Evolutionary conservation across 1,140 invertebrate species (phyloP), one percentile per base, ranked within the genome.

Genomic region (Nasonia longicornis): DNA sequence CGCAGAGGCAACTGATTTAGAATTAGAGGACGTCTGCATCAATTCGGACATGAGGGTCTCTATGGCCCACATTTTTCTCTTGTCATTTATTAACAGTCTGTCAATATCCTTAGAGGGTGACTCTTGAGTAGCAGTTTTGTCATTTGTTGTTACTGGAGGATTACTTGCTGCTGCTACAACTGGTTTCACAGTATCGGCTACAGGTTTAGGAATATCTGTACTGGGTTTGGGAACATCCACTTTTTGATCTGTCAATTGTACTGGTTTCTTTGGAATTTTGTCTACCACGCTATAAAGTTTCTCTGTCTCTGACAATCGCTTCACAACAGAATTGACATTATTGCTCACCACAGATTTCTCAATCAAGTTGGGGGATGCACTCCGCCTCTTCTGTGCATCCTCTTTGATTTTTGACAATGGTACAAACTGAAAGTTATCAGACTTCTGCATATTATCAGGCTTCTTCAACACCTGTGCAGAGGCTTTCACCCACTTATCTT

Each of bases 51-150:
- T 87, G 0, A 89, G 77, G 29, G 87, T 86, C 72, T 90, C 89
- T 12, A 91, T 88, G 22, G 89, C 90, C 90, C 90, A 91, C 77
- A 89, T 89, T 80, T 90, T 88, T 58, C 90, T 82, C 45, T 89
- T 87, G 31, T 89, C 89, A 48, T 86, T 84, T 48, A 89, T 84
- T 7, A 82, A 64, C 3, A 72, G 7, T 26, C 63, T 73, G n/a
- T 82, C 81, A 8, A 58, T 70, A 29, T 52, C 3, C 26, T 35
- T 70, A 20, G 48, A 38, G 0, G 70, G 26, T 35, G 77, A 72
- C 6, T 63, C 77, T 22, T 52, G 38, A 38, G 7, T 20, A 45
- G 26, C 26, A 48, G 45, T 14, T 26, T 29, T 67, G 20, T 77
- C 38, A 42, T 26, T 48, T 26, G 3, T 45, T 38, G 1, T 6